Percentiles rank a stretch among this genome's conserved stretches.
Conservation (phyloP, 2,113 vertebrate genomes). For the Rhadina sibilatrix region DNA sequence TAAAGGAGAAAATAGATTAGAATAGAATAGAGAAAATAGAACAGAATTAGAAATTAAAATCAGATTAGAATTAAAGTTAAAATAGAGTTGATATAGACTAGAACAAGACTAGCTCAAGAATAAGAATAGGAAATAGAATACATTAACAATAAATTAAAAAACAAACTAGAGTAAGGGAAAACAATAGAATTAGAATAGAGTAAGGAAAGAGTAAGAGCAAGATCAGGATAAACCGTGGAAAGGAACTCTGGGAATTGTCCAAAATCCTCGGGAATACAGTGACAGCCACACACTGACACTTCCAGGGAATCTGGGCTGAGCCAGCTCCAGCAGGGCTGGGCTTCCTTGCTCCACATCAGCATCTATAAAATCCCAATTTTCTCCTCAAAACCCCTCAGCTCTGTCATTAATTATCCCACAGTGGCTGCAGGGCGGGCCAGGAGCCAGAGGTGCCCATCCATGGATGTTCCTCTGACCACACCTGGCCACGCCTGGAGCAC, state of each 20-base stretch:
- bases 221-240: rapidly evolving
- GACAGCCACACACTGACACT: rapidly evolving
- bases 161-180: not conserved
- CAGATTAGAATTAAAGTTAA: not conserved
- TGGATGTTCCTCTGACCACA: rapidly evolving
- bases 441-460: not conserved
- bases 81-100: not conserved
- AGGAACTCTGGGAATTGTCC: not conserved
- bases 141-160: not conserved
- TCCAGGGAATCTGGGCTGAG: not conserved
- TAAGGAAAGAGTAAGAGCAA: not conserved
- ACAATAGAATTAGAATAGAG: not conserved
- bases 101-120: not conserved
- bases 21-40: not conserved
- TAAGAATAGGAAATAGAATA: not conserved
- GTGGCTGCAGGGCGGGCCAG: rapidly evolving
- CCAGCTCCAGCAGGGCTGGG: not conserved
- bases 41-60: not conserved
- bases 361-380: rapidly evolving
- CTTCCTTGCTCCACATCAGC: not conserved
- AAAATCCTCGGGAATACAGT: not conserved
- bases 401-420: rapidly evolving
- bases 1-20: not conserved
- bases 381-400: not conserved
- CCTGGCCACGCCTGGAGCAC: not conserved